Evolutionary conservation across 1,140 invertebrate species (phyloP).

Genomic region (Macrotrachela quadricornifera): DNA sequence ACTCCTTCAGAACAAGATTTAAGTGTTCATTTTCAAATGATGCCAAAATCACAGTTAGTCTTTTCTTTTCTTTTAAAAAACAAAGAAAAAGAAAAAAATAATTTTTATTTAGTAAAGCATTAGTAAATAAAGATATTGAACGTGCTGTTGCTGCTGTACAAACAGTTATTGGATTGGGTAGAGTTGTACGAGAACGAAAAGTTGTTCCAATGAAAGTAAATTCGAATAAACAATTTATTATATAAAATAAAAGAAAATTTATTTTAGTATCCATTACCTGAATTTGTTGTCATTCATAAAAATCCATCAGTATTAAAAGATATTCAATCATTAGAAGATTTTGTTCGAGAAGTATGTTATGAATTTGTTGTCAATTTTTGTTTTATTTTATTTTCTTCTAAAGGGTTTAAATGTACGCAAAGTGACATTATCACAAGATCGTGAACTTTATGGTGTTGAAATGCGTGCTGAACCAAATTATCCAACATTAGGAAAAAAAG

Average conservation of each 20-base stretch:
- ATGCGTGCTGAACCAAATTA: conserved; percentile 80
- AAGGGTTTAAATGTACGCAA: conserved; percentile 71
- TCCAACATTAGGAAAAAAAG: conserved; percentile 55
- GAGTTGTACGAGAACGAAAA: conserved; percentile 71
- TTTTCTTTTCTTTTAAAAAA: conserved; percentile 6
- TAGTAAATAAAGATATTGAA: conserved; percentile 71
- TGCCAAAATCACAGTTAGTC: conserved; percentile 44
- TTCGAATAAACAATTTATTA: background rate
- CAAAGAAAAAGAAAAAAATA: no score
- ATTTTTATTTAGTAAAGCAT: conserved; percentile 28
- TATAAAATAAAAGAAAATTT: background rate
- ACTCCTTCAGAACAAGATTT: background rate
- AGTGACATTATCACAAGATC: conserved; percentile 69
- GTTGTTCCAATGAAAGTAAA: conserved; percentile 64
- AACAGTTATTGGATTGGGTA: conserved; percentile 72
- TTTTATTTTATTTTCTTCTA: background rate
- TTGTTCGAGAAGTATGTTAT: conserved; percentile 37
- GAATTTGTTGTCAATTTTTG: background rate
- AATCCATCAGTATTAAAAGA: conserved; percentile 56
- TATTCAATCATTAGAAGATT: conserved; percentile 53
- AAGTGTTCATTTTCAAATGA: conserved; percentile 69
- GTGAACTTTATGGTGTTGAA: conserved; percentile 74
- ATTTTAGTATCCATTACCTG: conserved; percentile 64
- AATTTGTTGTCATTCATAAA: conserved; percentile 79
- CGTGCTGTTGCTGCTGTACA: conserved; percentile 74